Conservation (phyloP, 2,888 invertebrate genomes). For the Apamea monoglypha region DNA sequence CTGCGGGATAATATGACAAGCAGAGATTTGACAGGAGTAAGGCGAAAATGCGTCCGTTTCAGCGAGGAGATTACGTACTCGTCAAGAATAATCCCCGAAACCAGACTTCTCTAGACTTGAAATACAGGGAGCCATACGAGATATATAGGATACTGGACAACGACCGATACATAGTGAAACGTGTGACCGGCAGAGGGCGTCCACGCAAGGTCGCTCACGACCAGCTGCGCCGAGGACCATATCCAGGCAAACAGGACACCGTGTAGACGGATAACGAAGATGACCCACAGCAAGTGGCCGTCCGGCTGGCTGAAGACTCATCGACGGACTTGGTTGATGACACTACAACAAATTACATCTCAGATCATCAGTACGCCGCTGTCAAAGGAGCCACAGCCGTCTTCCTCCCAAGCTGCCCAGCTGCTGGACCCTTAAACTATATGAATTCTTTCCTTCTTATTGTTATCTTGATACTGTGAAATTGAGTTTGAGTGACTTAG, state of each 20-base stretch:
- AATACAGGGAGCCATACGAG: constrained; percentile 43
- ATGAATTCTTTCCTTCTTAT: neutral
- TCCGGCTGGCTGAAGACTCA: neutral
- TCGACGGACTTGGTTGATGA: neutral
- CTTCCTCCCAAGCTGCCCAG: constrained; percentile 2
- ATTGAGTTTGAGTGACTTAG: neutral
- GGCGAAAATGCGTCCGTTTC: constrained; percentile 28
- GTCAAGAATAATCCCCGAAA: constrained; percentile 41
- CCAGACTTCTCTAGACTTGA: constrained; percentile 41
- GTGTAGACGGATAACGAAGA: constrained; percentile 8
- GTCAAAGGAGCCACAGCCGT: neutral
- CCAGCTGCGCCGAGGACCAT: constrained; percentile 20
- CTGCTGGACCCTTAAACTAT: neutral
- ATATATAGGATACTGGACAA: constrained; percentile 18
- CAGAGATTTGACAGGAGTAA: constrained; percentile 14
- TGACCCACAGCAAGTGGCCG: neutral
- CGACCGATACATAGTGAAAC: constrained; percentile 26
- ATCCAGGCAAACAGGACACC: constrained; percentile 9
- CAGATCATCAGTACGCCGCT: neutral
- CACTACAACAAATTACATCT: neutral
- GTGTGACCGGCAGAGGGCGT: constrained; percentile 4
- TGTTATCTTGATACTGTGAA: neutral
- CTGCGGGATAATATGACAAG: constrained; percentile 12
- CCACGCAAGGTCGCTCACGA: constrained; percentile 25
- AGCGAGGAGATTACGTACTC: constrained; percentile 36